phyloP scores from a whole-genome alignment of 37 sponge, comb jelly and placozoan genomes.

The Aplysina aerophoba region DNA sequence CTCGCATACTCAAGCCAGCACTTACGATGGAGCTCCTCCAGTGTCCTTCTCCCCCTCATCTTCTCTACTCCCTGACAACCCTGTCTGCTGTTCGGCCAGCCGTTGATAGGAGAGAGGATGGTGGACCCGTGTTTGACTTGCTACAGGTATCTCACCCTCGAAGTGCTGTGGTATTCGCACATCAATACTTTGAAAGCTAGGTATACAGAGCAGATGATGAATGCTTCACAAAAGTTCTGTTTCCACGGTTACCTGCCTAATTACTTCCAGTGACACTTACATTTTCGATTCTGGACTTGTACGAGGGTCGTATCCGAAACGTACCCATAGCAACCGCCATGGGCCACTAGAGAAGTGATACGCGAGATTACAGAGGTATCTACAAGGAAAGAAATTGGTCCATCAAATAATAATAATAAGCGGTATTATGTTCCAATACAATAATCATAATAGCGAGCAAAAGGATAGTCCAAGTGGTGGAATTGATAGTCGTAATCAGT shows the following conservation, averaged over 20 bases:
- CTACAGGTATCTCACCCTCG: neutral
- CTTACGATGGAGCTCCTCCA: too few relatives aligned
- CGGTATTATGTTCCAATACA: neutral
- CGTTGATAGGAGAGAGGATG: neutral
- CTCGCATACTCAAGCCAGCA: too few relatives aligned
- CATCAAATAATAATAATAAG: neutral
- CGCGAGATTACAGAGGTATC: slow-evolving; percentile 18
- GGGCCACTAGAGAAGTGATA: slow-evolving; percentile 89
- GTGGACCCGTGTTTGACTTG: neutral
- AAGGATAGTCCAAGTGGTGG: too few relatives aligned
- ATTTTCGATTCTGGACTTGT: slow-evolving; percentile 58
- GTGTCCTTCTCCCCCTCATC: slow-evolving; percentile 1
- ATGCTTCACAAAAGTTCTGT: too few relatives aligned
- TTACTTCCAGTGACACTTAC: slow-evolving; percentile 25
- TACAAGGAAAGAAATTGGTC: slow-evolving; percentile 35
- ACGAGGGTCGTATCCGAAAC: slow-evolving; percentile 82
- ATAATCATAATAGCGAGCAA: too few relatives aligned
- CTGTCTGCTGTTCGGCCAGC: neutral
- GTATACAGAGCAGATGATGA: neutral
- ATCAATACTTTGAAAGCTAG: slow-evolving; percentile 60
- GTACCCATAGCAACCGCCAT: slow-evolving; percentile 85
- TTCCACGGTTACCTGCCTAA: neutral
- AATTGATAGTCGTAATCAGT: too few relatives aligned
- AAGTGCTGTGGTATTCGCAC: slow-evolving; percentile 46
- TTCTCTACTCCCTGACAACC: neutral